A percentile compares a stretch with the other conserved stretches of the same genome.
Conservation (phyloP, 2,888 invertebrate species). For the Anaspis maculata region DNA sequence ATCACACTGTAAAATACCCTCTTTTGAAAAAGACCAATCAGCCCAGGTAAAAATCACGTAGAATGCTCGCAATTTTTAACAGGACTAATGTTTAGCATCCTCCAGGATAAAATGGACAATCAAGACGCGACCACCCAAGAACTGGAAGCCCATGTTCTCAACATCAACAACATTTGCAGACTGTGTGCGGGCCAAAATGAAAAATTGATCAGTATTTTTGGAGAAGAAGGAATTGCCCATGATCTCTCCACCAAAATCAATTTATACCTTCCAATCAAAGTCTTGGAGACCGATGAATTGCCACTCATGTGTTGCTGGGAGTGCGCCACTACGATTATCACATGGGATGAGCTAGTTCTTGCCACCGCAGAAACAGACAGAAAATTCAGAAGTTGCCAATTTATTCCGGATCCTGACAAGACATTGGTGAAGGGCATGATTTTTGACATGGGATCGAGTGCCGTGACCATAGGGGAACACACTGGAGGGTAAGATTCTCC, state of each 20-base stretch:
- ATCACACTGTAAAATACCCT: slow-evolving; percentile 12
- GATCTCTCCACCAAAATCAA: slow-evolving; percentile 54
- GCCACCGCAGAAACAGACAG: slow-evolving; percentile 50
- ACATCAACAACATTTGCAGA: slow-evolving; percentile 21
- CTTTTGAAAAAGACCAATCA: neutral
- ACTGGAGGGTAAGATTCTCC: neutral
- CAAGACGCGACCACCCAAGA: neutral
- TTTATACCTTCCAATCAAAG: slow-evolving; percentile 55
- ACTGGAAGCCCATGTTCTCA: slow-evolving; percentile 4
- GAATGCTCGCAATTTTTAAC: neutral
- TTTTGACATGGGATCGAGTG: too few relatives aligned
- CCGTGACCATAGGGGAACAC: too few relatives aligned
- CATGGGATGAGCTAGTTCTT: slow-evolving; percentile 55
- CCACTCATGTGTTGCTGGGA: slow-evolving; percentile 56
- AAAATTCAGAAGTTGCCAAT: slow-evolving; percentile 36
- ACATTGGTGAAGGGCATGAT: slow-evolving; percentile 3
- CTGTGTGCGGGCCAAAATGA: slow-evolving; percentile 29
- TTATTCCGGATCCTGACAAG: slow-evolving; percentile 1
- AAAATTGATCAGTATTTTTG: slow-evolving; percentile 51
- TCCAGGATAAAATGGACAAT: neutral
- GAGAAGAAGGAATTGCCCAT: slow-evolving; percentile 52
- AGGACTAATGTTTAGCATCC: neutral
- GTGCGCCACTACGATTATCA: slow-evolving; percentile 55
- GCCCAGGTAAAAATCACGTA: neutral
- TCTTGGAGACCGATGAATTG: slow-evolving; percentile 46